These are phyloP conservation scores for Tympanoctomys barrerae DNA, from an alignment of 2,797 vertebrate species.

Conservation along the genomic window DNA sequence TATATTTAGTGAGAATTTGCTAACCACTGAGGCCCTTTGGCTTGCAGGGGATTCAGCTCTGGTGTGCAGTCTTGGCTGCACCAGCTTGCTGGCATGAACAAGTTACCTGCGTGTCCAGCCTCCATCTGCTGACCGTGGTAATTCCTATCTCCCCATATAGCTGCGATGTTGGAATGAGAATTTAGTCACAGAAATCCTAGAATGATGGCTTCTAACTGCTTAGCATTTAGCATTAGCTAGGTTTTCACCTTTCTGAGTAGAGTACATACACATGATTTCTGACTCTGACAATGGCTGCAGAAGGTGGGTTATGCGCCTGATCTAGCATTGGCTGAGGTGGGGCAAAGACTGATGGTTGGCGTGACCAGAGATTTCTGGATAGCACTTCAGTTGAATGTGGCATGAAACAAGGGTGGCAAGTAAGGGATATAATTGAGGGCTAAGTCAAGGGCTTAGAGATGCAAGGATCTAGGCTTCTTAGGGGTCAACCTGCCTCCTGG, in stretches of 20 bases:
- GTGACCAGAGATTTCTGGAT: background rate
- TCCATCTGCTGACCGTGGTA: background rate
- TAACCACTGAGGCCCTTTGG: background rate
- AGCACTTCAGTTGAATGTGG: background rate
- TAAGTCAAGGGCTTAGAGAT: background rate
- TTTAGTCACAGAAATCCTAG: background rate
- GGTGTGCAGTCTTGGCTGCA: background rate
- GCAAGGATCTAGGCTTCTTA: background rate
- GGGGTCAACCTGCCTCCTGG: background rate
- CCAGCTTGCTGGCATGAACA: background rate
- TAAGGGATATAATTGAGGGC: no score
- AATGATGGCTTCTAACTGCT: background rate
- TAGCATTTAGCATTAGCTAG: background rate
- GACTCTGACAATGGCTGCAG: background rate
- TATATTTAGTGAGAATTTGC: background rate
- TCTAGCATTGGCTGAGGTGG: accelerated
- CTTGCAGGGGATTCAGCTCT: background rate
- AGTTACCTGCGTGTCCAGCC: background rate
- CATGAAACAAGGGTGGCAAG: background rate
- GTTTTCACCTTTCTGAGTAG: background rate
- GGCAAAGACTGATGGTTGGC: background rate
- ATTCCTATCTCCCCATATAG: background rate
- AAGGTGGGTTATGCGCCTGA: background rate
- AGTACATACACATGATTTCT: background rate
- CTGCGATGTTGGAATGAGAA: background rate